These are phyloP conservation scores for Parasteatoda lunata DNA, from an alignment of 2,888 invertebrate species.

Conservation along the genomic window DNA sequence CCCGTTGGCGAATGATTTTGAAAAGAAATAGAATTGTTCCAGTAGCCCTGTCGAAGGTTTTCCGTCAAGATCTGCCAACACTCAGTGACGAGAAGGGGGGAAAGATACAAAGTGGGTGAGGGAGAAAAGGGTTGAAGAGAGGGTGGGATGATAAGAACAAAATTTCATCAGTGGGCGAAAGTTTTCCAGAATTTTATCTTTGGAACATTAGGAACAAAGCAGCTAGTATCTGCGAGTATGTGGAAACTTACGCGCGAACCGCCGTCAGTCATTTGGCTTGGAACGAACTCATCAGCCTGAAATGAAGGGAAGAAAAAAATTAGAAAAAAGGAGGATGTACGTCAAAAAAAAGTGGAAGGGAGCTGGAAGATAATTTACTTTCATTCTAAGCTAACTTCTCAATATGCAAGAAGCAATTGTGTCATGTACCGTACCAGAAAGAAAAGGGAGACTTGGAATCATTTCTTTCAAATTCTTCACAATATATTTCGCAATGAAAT, in stretches of 20 bases:
- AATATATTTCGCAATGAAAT: not conserved
- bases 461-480: constrained; percentile 6
- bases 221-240: constrained; percentile 60
- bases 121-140: constrained; percentile 3
- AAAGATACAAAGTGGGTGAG: constrained; percentile 17
- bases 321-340: constrained; percentile 16
- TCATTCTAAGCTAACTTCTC: constrained; percentile 48
- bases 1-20: not conserved
- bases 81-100: constrained; percentile 32
- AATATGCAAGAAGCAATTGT: constrained; percentile 20
- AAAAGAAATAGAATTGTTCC: not conserved
- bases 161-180: constrained; percentile 68
- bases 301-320: constrained; percentile 35
- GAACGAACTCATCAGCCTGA: constrained; percentile 56
- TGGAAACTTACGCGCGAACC: constrained; percentile 56
- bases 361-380: constrained; percentile 48
- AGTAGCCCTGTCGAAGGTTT: constrained; percentile 46
- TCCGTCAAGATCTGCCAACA: constrained; percentile 53
- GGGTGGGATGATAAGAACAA: constrained; percentile 60
- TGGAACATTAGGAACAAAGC: constrained; percentile 69
- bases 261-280: constrained; percentile 65
- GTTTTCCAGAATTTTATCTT: constrained; percentile 69
- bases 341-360: not conserved
- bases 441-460: not conserved
- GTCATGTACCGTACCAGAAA: not conserved